These are phyloP conservation scores for Aphidius ervi DNA, from an alignment of 1,140 invertebrate genomes.

Conservation along the genomic window DNA sequence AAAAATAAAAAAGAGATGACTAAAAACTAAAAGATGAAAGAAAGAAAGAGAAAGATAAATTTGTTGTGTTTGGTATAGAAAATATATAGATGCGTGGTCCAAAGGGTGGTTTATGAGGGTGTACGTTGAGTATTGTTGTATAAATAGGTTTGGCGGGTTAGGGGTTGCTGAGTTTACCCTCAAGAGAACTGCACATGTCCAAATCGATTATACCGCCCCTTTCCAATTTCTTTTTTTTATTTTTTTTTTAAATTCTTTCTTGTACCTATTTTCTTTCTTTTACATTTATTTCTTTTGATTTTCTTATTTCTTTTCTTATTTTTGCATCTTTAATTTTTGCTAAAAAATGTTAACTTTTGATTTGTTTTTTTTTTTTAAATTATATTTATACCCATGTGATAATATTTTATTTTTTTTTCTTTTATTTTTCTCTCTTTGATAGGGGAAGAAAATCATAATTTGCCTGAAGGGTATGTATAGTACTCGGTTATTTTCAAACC, in stretches of 20 bases:
- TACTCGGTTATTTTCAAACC: constrained; percentile 51
- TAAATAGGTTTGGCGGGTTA: constrained; percentile 57
- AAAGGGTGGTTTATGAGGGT: constrained; percentile 51
- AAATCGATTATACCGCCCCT: constrained; percentile 52
- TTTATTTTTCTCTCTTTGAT: no score
- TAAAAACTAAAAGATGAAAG: no score
- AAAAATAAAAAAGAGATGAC: no score
- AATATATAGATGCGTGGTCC: constrained; percentile 39
- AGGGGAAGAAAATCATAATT: constrained; percentile 1
- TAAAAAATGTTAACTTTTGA: neutral
- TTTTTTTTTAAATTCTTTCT: constrained; percentile 10
- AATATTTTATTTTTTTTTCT: neutral
- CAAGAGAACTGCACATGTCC: constrained; percentile 54
- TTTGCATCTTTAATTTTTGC: no score
- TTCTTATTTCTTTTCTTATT: no score
- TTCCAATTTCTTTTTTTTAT: constrained; percentile 20
- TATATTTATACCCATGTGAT: neutral
- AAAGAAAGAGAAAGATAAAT: constrained; percentile 21
- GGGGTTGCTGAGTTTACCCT: constrained; percentile 49
- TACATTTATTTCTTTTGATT: constrained; percentile 11
- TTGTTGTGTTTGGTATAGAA: neutral
- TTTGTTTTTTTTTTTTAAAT: neutral
- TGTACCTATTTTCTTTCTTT: constrained; percentile 10
- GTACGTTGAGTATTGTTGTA: constrained; percentile 52
- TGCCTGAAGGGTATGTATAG: constrained; percentile 33